Evolutionary conservation across 2,797 vertebrate genomes (phyloP), one percentile per base, ranked within the genome.

Genomic region (Antrozous pallidus): DNA sequence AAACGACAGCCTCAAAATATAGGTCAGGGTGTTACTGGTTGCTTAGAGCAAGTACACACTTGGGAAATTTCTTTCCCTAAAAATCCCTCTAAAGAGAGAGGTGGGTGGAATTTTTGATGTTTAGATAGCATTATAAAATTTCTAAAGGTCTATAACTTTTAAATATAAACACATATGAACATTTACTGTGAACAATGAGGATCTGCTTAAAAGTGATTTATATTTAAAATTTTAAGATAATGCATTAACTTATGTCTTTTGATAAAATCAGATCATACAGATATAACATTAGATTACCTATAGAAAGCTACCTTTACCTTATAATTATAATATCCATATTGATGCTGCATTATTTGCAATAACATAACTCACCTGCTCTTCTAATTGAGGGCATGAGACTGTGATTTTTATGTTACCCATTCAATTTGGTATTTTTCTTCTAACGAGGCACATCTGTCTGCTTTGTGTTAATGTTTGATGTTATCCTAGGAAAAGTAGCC

Each of bases 1-100:
- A 93, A 92, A 71, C 10, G 26, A 73, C 63, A 81, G n/a, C 26
- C 24, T 95, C 80, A 88, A 96, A 96, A 96, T 96, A 93, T 95
- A 94, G 91, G 96, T 95, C 93, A 96, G 40, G 31, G 24, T 89
- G 49, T 83, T 95, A 80, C 73, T 94, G 56, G 80, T 71, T 94
- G 67, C 33, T 91, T 45, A 89, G 18, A 94, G 31, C 16, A 92
- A 84, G 42, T n/a, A 61, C 26, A 95, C 49, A 81, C 56, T 79
- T n/a, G 18, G 47, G 63, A 93, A 89, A 91, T 90, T 45, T 49
- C 10, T 91, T 84, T 86, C 65, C 61, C 36, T 77, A 31, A 91
- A 83, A 20, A 79, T 54, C 11, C 11, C 38, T 9, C 20, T 89
- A 36, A 88, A 83, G 45, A 93, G 28, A 67, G 13, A 78, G 12